Percentiles rank a stretch among this genome's conserved stretches.
These are phyloP conservation scores for Graptemys geographica DNA, from an alignment of 2,797 vertebrate genomes.

Conservation along the genomic window DNA sequence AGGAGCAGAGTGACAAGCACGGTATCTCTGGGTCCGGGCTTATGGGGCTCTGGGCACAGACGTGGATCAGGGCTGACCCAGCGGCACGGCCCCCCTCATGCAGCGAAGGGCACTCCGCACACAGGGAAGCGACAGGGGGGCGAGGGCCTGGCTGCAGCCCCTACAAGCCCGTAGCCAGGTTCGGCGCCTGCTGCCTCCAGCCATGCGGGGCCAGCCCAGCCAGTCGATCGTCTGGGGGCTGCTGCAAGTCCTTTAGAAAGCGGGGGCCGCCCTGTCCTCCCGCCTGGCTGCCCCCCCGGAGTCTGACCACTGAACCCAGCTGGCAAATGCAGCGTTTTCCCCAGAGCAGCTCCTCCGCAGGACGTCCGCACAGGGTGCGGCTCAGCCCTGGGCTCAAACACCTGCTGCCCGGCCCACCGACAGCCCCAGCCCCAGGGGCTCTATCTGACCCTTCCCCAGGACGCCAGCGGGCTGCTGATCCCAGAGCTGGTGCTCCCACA, in stretches of 20 bases:
- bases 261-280: rapidly evolving
- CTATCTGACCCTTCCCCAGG: background rate
- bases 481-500: background rate
- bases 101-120: rapidly evolving
- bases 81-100: rapidly evolving
- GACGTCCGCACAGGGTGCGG: background rate
- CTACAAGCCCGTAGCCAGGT: background rate
- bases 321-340: background rate
- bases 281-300: background rate
- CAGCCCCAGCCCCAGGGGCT: background rate
- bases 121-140: background rate
- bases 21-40: background rate
- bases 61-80: background rate
- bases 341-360: background rate
- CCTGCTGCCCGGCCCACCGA: background rate
- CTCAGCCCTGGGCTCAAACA: background rate
- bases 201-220: background rate
- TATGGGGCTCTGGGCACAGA: background rate
- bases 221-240: background rate
- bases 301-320: background rate
- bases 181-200: background rate
- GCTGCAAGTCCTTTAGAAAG: background rate
- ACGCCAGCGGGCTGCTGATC: rapidly evolving
- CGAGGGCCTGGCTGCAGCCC: background rate
- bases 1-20: background rate